Evolutionary conservation across 2,888 invertebrate genomes (phyloP), one percentile per base, ranked within the genome.

Genomic region (Schrankia costaestrigalis): DNA sequence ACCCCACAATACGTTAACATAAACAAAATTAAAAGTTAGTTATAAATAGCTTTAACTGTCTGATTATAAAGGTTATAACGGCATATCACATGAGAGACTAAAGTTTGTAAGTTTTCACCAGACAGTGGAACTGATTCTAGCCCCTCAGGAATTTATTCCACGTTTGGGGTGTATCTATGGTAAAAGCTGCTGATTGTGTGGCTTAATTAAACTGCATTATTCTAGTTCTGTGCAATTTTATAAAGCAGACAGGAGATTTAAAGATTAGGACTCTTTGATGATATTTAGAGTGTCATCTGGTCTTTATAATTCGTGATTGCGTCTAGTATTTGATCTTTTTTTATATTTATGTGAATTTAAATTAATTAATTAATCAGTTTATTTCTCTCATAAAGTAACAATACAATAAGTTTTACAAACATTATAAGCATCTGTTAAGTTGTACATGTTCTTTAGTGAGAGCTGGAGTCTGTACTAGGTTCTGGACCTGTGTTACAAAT

Each of bases 131-230:
- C 67, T 64, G 71, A 77, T 78, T 65, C 63, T 54, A 64, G 67
- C 78, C 85, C 84, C 77, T 59, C 69, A 78, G 80, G 79, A 77
- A 78, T 79, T 79, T 81, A 77, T 76, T 82, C 74, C 75, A 78
- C 73, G 77, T 79, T 82, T 78, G 67, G 85, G 86, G 85, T 71
- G 85, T 81, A 80, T 66, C 81, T 79, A 73, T 76, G 75, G 84
- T 71, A 78, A 83, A 83, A 77, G 77, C 74, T 74, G 78, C 66
- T 82, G 78, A 79, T 84, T 84, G 82, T 81, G 64, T 66, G 64
- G 75, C 74, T 84, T 84, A 83, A 83, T 83, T 84, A 82, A 81
- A 83, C 78, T 74, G 77, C 75, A 80, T 80, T 81, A 74, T 79
- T 64, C 65, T 63, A 56, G 63, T 63, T 67, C 69, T 65, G 64